Base-by-base conservation (phyloP, 2,888 invertebrate genomes). In the Phasia obesa region DNA sequence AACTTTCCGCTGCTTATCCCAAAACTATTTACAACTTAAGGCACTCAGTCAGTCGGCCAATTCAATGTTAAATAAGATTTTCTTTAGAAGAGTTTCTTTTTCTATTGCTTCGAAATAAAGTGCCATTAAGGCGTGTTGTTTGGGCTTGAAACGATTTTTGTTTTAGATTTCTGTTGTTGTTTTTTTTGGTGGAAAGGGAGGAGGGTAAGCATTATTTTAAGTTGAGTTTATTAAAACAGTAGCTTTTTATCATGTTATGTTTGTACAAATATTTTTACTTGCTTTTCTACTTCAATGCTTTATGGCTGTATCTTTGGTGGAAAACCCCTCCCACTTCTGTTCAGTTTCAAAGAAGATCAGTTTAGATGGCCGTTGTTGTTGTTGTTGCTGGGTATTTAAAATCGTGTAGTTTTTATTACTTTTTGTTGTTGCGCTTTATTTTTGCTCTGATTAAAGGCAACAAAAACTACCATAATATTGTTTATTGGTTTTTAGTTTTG, bases 361-460 rank as follows among this genome's bases (percentile, higher is more conserved):
- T 21, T 31, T 19, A 19, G 53, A 47, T 25, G 15, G 25, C 27
- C 31, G 35, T 2, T 67, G 21, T 27, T 55, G 25, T 75, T 35
- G 35, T 35, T 35, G 31, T 31, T 31, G 31, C 31, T 35, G 75
- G 65, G 49, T 75, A 75, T 78, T 78, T 57, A 38, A 71, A 78
- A 64, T 71, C 47, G 27, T 71, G 64, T 64, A 47, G 70, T 67
- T 60, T 73, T 57, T 67, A 77, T 67, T 23, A 70, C 2, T 31
- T 70, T 71, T 49, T 86, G 87, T 27, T 19, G 3, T 27, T 57
- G 23, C 57, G 38, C 88, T 89, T 88, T 88, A 88, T 88, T 87
- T 87, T 86, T 88, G 86, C 86, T 87, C 87, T 87, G 87, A 89
- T 88, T 87, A 86, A 87, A 87, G 85, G 84, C 84, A 87, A 84